Base-by-base conservation (phyloP, 1,140 invertebrate species). In the Heliconius melpomene region DNA sequence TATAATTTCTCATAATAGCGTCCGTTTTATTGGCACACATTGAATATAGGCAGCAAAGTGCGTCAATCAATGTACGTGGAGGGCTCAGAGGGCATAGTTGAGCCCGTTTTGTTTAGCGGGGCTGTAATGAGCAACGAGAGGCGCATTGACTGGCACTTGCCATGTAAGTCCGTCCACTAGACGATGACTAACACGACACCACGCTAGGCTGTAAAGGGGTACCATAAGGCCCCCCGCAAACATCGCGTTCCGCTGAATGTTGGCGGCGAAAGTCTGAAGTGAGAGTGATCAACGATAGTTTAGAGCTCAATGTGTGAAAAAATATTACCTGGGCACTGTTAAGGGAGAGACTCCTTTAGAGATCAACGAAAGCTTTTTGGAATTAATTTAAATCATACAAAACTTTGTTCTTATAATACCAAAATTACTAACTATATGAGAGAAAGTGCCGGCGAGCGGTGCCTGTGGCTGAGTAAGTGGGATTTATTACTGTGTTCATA, bases 181-280 rank as follows among this genome's bases (percentile, higher is more conserved):
- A 82, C 78, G 78, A 80, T 80, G 75, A 79, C 78, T 79, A 80
- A 79, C 78, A 38, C 75, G 78, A 82, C 72, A 82, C 71, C 78
- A 57, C 52, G 75, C 71, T 71, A 82, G 72, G 78, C 75, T 82
- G 38, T 38, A 75, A 80, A 83, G 73, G 79, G 81, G 81, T 76
- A 60, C 74, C 71, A 60, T 75, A 80, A 83, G 72, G 79, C 40
- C 50, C 29, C 9, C 57, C 54, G 52, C 36, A 80, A 60, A 78
- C 79, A n/a, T n/a, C 54, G 57, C 79, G 72, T 74, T 72, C 40
- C 38, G 38, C 38, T 40, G 38, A 40, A 40, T 40, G 9, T 40
- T 11, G 11, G 38, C 38, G 38, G 9, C 8, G 38, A 40, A 40
- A 50, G 18, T 18, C 5, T 50, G 46, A 50, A 50, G 23, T 3